Evolutionary conservation across 1,140 invertebrate species (phyloP), one percentile per base, ranked within the genome.

Genomic region (Hyphantria cunea): DNA sequence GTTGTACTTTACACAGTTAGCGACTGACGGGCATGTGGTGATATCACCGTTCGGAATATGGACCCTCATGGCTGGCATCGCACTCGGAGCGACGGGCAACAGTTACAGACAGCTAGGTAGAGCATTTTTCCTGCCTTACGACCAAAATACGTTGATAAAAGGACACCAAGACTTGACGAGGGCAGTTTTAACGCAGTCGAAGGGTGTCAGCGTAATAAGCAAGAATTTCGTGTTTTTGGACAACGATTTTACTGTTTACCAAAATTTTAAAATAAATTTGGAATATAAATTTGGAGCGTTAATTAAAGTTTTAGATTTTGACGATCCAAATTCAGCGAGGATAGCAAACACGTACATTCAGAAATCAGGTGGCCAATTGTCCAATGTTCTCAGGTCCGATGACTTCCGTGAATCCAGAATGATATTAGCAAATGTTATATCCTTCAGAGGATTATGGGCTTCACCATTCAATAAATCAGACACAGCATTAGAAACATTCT

Each of bases 381-480:
- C 82, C 3, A 87, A 90, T 50, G 87, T 87, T 0, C 55, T 90
- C 6, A 71, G 65, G 65, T 84, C 81, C 69, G 90, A 82, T 32
- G 92, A 93, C 69, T 85, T 93, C 49, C 54, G 51, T 4, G 86
- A 94, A 56, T 95, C 95, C 0, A 90, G 91, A 70, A 88, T 97
- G 71, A 90, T 98, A 13, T 79, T 97, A 32, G 93, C 95, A 0
- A 97, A 96, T 61, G 94, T 94, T 0, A 92, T 97, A 37, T 96
- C 95, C 64, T 97, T 98, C 86, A 97, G 96, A 87, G 96, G 96
- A 9, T 81, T 91, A 0, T 98, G 97, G 96, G 85, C 92, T 53
- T 76, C 70, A 3, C 92, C 94, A 0, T 97, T 98, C 72, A 93
- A 96, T 73, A 78, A 72, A 34, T 75, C 86, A 0, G 78, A 84